A percentile compares a stretch with the other conserved stretches of the same genome.
phyloP scores from a whole-genome alignment of 2,888 invertebrate species.

The Ctena decussata region DNA sequence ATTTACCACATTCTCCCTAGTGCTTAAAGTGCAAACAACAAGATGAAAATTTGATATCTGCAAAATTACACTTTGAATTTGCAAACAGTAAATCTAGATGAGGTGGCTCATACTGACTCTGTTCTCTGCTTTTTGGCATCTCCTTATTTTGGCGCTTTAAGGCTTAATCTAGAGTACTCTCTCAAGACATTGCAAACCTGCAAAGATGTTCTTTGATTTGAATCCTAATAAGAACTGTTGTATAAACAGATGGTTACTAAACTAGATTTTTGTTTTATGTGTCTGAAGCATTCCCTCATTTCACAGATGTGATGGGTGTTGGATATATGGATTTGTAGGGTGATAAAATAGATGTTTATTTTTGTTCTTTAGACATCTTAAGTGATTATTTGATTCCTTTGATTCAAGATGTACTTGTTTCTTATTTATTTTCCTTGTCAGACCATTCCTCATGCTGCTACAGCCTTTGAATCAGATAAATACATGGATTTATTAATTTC shows the following conservation, averaged over 20 bases:
- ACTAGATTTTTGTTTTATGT: neutral
- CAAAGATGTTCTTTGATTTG: too few relatives aligned
- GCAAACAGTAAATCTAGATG: too few relatives aligned
- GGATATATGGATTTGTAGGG: conserved; percentile 1
- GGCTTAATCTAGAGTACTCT: too few relatives aligned
- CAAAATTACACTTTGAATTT: too few relatives aligned
- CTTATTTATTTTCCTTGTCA: conserved; percentile 14
- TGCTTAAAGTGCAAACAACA: too few relatives aligned
- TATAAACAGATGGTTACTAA: neutral
- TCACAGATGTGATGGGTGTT: neutral
- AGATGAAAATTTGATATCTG: too few relatives aligned
- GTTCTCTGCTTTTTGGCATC: too few relatives aligned
- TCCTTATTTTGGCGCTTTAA: too few relatives aligned
- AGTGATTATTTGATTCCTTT: conserved; percentile 15
- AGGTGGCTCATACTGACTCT: too few relatives aligned
- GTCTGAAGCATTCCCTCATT: neutral
- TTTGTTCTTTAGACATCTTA: conserved; percentile 10
- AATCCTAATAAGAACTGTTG: neutral
- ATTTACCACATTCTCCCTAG: too few relatives aligned
- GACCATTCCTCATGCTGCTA: neutral
- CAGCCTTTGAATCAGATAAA: conserved; percentile 7
- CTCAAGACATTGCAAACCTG: too few relatives aligned
- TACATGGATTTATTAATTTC: conserved; percentile 17
- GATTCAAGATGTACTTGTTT: conserved; percentile 8
- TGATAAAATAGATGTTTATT: conserved; percentile 16